Percentiles rank a stretch among this genome's conserved stretches.
Evolutionary conservation across 2,888 invertebrate species (phyloP).

Genomic region (Tachina lurida): DNA sequence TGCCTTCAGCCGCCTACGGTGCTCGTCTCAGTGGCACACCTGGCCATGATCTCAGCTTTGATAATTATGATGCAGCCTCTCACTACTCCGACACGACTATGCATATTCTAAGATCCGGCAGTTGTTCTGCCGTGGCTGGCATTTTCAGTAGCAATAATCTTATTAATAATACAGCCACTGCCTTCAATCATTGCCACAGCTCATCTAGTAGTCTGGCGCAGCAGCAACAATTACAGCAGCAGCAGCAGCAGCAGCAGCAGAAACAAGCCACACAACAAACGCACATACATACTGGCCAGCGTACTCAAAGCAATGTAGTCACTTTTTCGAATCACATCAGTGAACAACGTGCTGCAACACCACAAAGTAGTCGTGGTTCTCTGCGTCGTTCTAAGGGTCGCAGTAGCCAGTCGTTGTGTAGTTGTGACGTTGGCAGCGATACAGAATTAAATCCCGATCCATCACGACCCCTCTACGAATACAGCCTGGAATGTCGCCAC

Average conservation of each 20-base stretch:
- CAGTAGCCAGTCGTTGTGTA: conserved; percentile 82
- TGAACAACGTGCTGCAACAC: conserved; percentile 59
- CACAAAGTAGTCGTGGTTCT: conserved; percentile 79
- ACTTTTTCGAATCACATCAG: conserved; percentile 81
- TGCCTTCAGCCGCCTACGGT: conserved; percentile 75
- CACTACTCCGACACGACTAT: conserved; percentile 78
- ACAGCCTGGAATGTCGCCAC: conserved; percentile 83
- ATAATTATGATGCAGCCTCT: conserved; percentile 77
- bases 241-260: conserved; percentile 39
- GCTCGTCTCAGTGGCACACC: conserved; percentile 73
- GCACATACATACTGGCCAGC: conserved; percentile 53
- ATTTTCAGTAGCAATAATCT: conserved; percentile 73
- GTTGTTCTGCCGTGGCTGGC: conserved; percentile 73
- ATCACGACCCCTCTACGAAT: conserved; percentile 82
- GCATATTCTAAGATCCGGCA: conserved; percentile 76
- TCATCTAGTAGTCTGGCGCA: conserved; percentile 71
- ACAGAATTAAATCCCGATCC: conserved; percentile 82
- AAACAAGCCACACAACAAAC: conserved; percentile 48
- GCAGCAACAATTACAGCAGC: conserved; percentile 38
- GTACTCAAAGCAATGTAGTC: conserved; percentile 76
- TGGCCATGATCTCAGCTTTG: conserved; percentile 74
- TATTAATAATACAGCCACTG: conserved; percentile 62
- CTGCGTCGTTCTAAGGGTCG: conserved; percentile 81
- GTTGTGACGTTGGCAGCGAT: conserved; percentile 82
- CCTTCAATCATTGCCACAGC: conserved; percentile 70